Base-by-base conservation (phyloP, 2,888 invertebrate genomes). In the Adelphocoris suturalis region DNA sequence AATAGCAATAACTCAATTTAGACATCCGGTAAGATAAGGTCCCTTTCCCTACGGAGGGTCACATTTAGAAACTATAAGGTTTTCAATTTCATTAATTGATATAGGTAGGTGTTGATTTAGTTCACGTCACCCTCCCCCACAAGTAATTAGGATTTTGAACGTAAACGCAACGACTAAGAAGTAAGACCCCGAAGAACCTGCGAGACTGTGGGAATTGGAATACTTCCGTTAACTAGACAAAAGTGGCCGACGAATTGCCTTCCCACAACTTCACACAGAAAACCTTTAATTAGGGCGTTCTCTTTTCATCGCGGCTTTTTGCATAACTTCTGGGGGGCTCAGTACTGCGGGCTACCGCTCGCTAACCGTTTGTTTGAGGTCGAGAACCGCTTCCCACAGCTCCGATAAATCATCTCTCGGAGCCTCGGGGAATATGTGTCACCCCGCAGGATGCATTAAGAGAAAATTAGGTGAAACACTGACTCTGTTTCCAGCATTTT, bases 321-420 rank as follows among this genome's bases (percentile, higher is more conserved):
- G 68, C 68, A 68, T 68, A 68, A 68, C 27, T 12, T n/a, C 14
- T 9, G 1, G 23, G 68, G 68, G 12, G 14, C 13, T 14, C 52
- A 52, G 5, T 52, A 52, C 14, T 52, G 52, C 0, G 11, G 11
- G 68, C 9, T 68, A 23, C 68, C 23, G 23, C 23, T 23, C 23
- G 23, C 68, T 23, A 68, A 68, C 68, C 68, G 68, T 27, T 68
- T 68, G 68, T 68, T 68, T 27, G 68, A 68, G 68, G 68, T 68
- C 68, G 23, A 23, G 68, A 68, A 68, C 68, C 68, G 68, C 68
- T 68, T 68, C 68, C 68, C 68, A 68, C 68, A 68, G 68, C 68
- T 68, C 68, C 23, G 68, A 68, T 68, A 68, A 68, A 13, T 68
- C 61, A 68, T 68, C 68, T 68, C 19, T 61, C n/a, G n/a, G n/a